These are phyloP conservation scores for Spondyliosoma cantharus DNA, from an alignment of 2,797 vertebrate genomes.

Conservation along the genomic window DNA sequence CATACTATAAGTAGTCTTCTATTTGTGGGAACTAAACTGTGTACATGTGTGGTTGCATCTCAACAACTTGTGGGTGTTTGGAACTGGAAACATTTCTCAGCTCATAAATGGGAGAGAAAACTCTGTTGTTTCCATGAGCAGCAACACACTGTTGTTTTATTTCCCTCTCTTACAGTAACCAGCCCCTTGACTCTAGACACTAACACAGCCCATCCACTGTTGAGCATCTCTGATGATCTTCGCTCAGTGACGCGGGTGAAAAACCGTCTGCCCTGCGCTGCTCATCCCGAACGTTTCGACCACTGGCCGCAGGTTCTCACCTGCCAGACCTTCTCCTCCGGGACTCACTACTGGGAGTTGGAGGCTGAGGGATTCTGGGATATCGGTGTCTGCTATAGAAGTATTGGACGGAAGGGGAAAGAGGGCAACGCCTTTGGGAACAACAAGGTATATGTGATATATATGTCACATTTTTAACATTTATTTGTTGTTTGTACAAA, in stretches of 20 bases:
- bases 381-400: slow-evolving; percentile 79
- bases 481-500: not conserved
- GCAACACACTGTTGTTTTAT: not conserved
- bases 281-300: slow-evolving; percentile 80
- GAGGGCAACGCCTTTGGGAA: slow-evolving; percentile 83
- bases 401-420: slow-evolving; percentile 82
- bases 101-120: not conserved
- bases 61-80: not conserved
- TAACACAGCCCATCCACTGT: slow-evolving; percentile 81
- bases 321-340: slow-evolving; percentile 76
- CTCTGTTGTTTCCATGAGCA: not conserved
- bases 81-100: not conserved
- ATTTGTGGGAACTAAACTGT: not conserved
- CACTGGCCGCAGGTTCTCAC: slow-evolving; percentile 85
- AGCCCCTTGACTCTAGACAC: slow-evolving; percentile 80
- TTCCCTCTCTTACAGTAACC: slow-evolving; percentile 66
- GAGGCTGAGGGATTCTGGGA: slow-evolving; percentile 85
- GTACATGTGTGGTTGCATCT: not conserved
- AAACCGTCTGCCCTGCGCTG: slow-evolving; percentile 65
- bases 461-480: not conserved
- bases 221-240: slow-evolving; percentile 81
- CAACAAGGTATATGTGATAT: slow-evolving; percentile 76
- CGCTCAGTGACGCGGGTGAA: slow-evolving; percentile 73
- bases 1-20: not conserved
- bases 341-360: slow-evolving; percentile 85